phyloP scores from a whole-genome alignment of 2,888 invertebrate genomes.

The Stictocephala bisonia region DNA sequence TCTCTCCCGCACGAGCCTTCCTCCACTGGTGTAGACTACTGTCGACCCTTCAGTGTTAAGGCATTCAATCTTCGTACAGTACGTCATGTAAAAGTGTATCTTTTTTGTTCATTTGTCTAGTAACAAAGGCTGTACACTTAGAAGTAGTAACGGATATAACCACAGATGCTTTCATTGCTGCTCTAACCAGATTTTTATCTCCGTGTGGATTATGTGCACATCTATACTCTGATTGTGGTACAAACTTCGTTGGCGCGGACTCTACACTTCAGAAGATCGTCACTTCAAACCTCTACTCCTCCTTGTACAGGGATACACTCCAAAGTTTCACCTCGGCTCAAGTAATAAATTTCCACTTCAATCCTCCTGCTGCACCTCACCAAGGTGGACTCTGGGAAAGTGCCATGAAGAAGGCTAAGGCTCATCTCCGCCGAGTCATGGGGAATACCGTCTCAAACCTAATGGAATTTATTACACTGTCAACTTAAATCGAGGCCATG shows the following conservation, averaged over 20 bases:
- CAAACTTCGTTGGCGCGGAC: conserved; percentile 61
- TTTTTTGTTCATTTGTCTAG: conserved; percentile 59
- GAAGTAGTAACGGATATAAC: conserved; percentile 60
- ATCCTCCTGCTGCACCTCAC: conserved; percentile 24
- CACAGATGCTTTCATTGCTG: conserved; percentile 60
- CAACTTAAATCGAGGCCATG: conserved; percentile 14
- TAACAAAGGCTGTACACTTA: conserved; percentile 60
- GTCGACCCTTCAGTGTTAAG: conserved; percentile 37
- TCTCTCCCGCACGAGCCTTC: conserved; percentile 25
- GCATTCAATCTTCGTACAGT: too few relatives aligned
- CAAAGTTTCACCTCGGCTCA: neutral
- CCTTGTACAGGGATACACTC: too few relatives aligned
- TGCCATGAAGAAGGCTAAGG: conserved; percentile 28
- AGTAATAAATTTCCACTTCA: conserved; percentile 30
- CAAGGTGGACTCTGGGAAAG: conserved; percentile 42
- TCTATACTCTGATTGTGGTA: conserved; percentile 61
- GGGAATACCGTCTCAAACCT: conserved; percentile 8
- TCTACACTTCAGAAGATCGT: too few relatives aligned
- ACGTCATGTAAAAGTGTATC: conserved; percentile 51
- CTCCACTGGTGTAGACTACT: conserved; percentile 15
- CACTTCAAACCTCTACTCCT: too few relatives aligned
- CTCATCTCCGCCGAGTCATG: conserved; percentile 31
- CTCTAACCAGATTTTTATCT: conserved; percentile 60
- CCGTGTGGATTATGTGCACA: conserved; percentile 56
- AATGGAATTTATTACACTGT: conserved; percentile 15